Base-by-base conservation (phyloP, 2,113 vertebrate species). In the Pollachius pollachius region DNA sequence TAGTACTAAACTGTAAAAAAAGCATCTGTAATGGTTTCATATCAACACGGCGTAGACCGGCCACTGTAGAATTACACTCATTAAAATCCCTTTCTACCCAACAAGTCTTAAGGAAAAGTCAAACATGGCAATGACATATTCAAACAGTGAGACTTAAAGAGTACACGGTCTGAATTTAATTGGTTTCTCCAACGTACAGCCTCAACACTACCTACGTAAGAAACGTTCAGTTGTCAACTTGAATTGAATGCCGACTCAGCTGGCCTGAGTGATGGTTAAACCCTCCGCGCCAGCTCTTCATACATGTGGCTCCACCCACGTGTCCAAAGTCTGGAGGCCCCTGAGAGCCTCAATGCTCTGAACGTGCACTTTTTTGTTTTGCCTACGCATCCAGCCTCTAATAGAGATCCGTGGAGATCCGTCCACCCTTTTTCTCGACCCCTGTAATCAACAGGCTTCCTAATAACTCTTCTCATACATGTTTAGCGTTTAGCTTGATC, bases 361-460 rank as follows among this genome's bases (percentile, higher is more conserved):
- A 83, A 82, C 69, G 85, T 86, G 84, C 69, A 81, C 84, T 88
- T 90, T 84, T 88, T 90, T 84, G 79, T 87, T 88, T 87, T 84
- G 58, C 78, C 87, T 83, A 66, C 71, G 70, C 75, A 73, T 72
- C 77, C 73, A 87, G 88, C 79, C 89, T 92, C 82, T 92, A 92
- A 92, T 92, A 18, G 25, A 84, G 85, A 92, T 91, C 91, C 89
- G 92, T 86, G 41, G 41, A 48, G 41, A 93, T 91, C 91, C 90
- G 92, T 86, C 80, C 65, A 48, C 41, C 41, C 41, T 2, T 48
- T 48, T 41, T 76, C 30, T 59, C 84, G 74, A 69, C 80, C 88
- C 87, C 82, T 91, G 79, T 89, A 90, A 88, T 92, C 85, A 90
- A 84, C 72, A 80, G 82, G 77, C 79, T 83, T 89, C 77, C 86